phyloP scores from a whole-genome alignment of 1,140 invertebrate species.

The Cyphomyrmex costatus region DNA sequence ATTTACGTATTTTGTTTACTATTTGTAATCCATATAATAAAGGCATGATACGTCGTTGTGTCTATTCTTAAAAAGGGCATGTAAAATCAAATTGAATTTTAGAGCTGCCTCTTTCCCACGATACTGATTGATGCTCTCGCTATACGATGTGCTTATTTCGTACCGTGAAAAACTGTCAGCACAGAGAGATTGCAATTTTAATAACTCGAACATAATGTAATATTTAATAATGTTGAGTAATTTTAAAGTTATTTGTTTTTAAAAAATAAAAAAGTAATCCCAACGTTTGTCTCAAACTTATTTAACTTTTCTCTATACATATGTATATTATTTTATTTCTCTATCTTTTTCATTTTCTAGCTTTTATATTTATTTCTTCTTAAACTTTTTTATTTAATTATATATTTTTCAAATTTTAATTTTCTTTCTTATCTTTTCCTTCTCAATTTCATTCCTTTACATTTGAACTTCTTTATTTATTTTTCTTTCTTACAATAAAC shows the following conservation, averaged over 20 bases:
- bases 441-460: not conserved
- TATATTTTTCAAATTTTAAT: not conserved
- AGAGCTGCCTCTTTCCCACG: not conserved
- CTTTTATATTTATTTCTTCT: not conserved
- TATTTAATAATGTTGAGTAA: not conserved
- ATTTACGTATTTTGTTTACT: conserved; percentile 12
- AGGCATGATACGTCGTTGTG: not conserved
- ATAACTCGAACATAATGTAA: not conserved
- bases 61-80: conserved; percentile 1
- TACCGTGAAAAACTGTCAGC: not conserved
- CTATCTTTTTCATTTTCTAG: not conserved
- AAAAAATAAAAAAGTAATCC: not conserved
- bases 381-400: not conserved
- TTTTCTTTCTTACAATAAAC: not conserved
- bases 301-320: not conserved
- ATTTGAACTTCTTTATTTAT: not conserved
- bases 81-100: conserved; percentile 8
- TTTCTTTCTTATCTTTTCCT: not conserved
- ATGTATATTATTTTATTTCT: conserved; percentile 11
- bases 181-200: not conserved
- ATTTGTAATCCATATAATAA: conserved; percentile 1
- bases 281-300: not conserved
- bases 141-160: not conserved
- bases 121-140: not conserved
- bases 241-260: not conserved